Conservation (phyloP, 2,797 vertebrate species). For the Limnodromus scolopaceus region DNA sequence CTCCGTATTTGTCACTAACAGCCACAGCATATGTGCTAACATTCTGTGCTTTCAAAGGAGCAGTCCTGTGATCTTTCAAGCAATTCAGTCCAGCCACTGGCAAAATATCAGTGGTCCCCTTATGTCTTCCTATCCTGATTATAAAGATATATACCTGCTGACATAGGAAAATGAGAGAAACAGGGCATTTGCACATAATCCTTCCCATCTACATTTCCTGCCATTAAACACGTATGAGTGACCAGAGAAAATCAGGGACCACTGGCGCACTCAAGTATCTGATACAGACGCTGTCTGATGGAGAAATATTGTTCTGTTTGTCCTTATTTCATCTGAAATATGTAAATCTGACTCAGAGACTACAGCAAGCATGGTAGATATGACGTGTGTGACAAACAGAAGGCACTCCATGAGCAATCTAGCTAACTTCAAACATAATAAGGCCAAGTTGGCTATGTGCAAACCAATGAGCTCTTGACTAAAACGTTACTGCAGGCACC, state of each 20-base stretch:
- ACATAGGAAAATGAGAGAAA: not conserved
- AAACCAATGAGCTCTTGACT: not conserved
- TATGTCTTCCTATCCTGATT: not conserved
- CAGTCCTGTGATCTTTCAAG: not conserved
- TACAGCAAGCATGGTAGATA: not conserved
- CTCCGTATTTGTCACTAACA: rapidly evolving
- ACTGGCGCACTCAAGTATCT: not conserved
- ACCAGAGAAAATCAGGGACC: not conserved
- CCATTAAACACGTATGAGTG: not conserved
- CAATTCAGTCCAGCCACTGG: not conserved
- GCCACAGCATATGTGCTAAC: not conserved
- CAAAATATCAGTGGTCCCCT: not conserved
- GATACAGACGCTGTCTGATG: not conserved
- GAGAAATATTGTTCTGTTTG: not conserved
- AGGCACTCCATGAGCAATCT: rapidly evolving
- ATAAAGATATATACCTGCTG: not conserved
- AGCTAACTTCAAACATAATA: not conserved
- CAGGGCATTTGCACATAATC: not conserved
- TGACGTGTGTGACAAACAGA: rapidly evolving
- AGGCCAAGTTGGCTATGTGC: not conserved
- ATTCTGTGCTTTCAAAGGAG: not conserved
- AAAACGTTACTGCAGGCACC: not conserved
- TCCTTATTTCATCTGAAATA: not conserved
- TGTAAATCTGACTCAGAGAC: not conserved
- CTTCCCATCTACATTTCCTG: not conserved